These are phyloP conservation scores for Rhegmatorhina hoffmannsi DNA, from an alignment of 2,113 vertebrate species.

Conservation along the genomic window DNA sequence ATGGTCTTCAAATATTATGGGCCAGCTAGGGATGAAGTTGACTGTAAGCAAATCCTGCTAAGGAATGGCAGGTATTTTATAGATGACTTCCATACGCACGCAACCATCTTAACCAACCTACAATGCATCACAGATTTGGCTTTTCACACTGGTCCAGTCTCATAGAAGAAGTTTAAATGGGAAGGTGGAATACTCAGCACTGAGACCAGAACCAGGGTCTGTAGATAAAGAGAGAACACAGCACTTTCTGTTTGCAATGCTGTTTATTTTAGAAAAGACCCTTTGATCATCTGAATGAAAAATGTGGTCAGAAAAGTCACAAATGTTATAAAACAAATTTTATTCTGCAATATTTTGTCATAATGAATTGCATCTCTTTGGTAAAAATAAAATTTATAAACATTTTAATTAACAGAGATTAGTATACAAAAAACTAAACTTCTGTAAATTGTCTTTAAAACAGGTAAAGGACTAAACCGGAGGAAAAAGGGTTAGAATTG, in stretches of 20 bases:
- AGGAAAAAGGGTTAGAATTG: slow-evolving; percentile 69
- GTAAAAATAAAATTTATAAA: slow-evolving; percentile 99
- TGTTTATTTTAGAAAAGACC: slow-evolving; percentile 71
- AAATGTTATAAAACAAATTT: slow-evolving; percentile 92
- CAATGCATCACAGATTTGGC: background rate
- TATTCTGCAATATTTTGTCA: slow-evolving; percentile 98
- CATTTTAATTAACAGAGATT: slow-evolving; percentile 99
- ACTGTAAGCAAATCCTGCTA: background rate
- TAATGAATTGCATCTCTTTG: slow-evolving; percentile 99
- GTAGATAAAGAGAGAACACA: slow-evolving; percentile 58
- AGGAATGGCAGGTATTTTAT: background rate
- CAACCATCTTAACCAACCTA: background rate
- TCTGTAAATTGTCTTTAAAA: slow-evolving; percentile 81
- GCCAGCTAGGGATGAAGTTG: background rate
- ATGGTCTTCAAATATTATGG: background rate
- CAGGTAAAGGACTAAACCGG: slow-evolving; percentile 67
- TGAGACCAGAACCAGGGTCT: background rate
- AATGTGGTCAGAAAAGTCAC: slow-evolving; percentile 66
- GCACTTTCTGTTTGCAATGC: slow-evolving; percentile 45
- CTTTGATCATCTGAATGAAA: slow-evolving; percentile 63
- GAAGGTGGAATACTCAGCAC: background rate
- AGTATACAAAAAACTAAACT: slow-evolving; percentile 98
- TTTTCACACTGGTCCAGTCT: background rate
- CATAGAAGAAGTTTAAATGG: background rate
- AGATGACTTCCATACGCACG: background rate